These are phyloP conservation scores for Antheraea assamensis DNA, from an alignment of 2,888 invertebrate genomes.

Conservation along the genomic window DNA sequence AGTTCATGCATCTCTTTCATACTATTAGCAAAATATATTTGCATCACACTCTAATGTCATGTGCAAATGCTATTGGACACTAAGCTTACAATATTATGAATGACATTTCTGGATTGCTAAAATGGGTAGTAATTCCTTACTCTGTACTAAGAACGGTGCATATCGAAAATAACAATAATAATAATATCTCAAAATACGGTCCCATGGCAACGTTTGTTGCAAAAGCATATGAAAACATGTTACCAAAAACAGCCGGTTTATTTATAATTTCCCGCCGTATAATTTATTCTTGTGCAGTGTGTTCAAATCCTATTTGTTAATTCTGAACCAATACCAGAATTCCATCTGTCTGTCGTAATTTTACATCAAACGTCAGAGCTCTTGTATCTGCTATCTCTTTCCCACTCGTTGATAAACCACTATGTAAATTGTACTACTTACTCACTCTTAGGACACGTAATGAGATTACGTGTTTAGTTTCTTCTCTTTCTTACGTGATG, in stretches of 20 bases:
- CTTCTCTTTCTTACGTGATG: constrained; percentile 46
- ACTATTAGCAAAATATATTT: constrained; percentile 34
- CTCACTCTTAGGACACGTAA: constrained; percentile 59
- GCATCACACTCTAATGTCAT: constrained; percentile 62
- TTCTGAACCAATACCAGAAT: constrained; percentile 80
- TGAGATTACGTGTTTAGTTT: constrained; percentile 48
- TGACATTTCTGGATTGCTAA: constrained; percentile 30
- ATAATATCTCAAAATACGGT: not conserved
- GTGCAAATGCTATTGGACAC: constrained; percentile 64
- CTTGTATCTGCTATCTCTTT: constrained; percentile 43
- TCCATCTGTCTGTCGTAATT: constrained; percentile 87
- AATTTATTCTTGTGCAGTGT: constrained; percentile 59
- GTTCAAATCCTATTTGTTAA: constrained; percentile 75
- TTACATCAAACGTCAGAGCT: constrained; percentile 54
- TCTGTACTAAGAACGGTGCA: constrained; percentile 4
- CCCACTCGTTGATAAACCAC: constrained; percentile 43
- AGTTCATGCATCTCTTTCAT: constrained; percentile 38
- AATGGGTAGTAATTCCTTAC: not conserved
- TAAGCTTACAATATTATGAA: constrained; percentile 31
- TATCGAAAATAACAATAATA: not conserved
- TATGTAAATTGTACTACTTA: constrained; percentile 39
- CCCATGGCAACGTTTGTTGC: not conserved
- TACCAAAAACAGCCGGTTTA: constrained; percentile 13
- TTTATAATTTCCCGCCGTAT: constrained; percentile 55
- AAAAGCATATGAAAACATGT: not conserved